Evolutionary conservation across 2,113 vertebrate genomes (phyloP), one percentile per base, ranked within the genome.

Genomic region (Sander vitreus): DNA sequence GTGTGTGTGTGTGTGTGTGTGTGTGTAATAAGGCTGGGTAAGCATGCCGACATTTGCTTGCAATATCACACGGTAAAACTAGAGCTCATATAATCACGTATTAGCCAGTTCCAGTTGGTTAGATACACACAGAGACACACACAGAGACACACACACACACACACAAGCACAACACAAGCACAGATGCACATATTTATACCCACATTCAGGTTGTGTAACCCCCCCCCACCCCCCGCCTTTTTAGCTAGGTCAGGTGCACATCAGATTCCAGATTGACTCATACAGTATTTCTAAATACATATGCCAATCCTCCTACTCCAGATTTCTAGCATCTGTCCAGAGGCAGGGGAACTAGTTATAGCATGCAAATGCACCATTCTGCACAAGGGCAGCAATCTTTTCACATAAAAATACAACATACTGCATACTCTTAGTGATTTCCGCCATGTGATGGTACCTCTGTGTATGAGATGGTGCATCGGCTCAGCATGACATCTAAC

Each of bases 1-100:
- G 33, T 36, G 33, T 36, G 33, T 39, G 60, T n/a, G 57, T 73
- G 73, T 78, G 54, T 23, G 15, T 55, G 30, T 53, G n/a, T 74
- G 67, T 66, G 53, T 72, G 78, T 74, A 62, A 68, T 48, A 76
- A 85, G 76, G 66, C 58, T 76, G 51, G 54, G 21, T 45, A 73
- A 76, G 84, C 75, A 89, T 84, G 80, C 76, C 64, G 80, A 57
- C 7, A 30, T 67, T 78, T 73, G 50, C 73, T 86, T 73, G 53
- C 65, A 64, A 53, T 69, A 84, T 73, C 30, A 67, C 69, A 81
- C 8, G 21, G 36, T 45, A 65, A 78, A 88, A 60, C 58, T 36
- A 60, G 73, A 84, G 55, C 78, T 76, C 47, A 62, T 30, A 62
- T 83, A 62, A 78, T 73, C 69, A 53, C 66, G 73, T 55, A 70